Percentiles rank a stretch among this genome's conserved stretches.
These are phyloP conservation scores for Florisuga fusca DNA, from an alignment of 2,797 vertebrate species.

Conservation along the genomic window DNA sequence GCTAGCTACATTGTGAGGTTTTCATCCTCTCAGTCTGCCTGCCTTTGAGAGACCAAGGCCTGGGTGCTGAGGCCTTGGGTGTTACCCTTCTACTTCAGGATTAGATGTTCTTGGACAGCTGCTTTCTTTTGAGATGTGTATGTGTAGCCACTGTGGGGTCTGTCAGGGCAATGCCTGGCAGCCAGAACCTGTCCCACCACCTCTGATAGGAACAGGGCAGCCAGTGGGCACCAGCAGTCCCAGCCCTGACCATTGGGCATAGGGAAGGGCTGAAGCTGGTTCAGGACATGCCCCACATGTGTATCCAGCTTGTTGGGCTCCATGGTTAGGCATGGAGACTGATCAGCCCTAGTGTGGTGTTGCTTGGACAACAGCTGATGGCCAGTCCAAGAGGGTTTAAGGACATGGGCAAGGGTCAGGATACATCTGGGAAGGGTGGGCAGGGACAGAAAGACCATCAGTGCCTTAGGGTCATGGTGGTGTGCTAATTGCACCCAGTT, in stretches of 20 bases:
- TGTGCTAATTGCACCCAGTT: neutral
- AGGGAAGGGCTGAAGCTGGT: neutral
- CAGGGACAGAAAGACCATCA: fast-evolving
- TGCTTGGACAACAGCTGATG: fast-evolving
- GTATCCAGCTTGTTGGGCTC: neutral
- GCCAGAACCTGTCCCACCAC: neutral
- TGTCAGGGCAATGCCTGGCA: neutral
- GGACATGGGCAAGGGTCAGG: neutral
- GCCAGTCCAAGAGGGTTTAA: neutral
- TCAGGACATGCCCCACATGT: neutral
- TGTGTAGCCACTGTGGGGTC: fast-evolving
- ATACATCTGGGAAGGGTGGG: fast-evolving
- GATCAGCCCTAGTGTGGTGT: fast-evolving
- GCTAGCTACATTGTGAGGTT: neutral
- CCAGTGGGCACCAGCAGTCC: no score
- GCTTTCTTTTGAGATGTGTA: neutral
- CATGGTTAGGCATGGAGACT: neutral
- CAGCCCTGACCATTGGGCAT: fast-evolving
- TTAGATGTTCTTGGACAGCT: neutral
- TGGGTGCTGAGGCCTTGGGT: neutral
- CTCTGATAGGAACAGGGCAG: neutral
- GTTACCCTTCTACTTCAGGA: neutral
- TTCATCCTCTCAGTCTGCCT: fast-evolving
- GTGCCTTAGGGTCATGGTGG: fast-evolving
- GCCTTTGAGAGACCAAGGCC: neutral